phyloP scores from a whole-genome alignment of 2,113 vertebrate genomes.

The Girardinichthys multiradiatus region DNA sequence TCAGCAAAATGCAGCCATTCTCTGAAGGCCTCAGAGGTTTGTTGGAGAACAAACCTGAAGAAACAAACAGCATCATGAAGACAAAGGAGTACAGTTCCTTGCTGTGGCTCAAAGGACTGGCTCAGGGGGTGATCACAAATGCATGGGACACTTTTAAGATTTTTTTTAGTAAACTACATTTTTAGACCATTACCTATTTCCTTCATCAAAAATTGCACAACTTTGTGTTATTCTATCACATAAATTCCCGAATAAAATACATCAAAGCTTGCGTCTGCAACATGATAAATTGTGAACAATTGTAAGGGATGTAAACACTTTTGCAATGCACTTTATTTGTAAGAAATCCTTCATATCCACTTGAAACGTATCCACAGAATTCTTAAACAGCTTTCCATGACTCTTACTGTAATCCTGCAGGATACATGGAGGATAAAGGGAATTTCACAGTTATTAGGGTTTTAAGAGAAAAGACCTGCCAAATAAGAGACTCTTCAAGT shows the following conservation, averaged over 20 bases:
- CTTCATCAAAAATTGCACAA: no score
- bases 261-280: background rate
- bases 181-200: no score
- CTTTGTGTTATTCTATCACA: no score
- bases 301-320: background rate
- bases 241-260: background rate
- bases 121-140: no score
- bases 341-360: background rate
- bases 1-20: no score
- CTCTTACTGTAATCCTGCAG: slow-evolving; percentile 29
- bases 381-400: slow-evolving; percentile 1
- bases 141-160: no score
- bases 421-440: slow-evolving; percentile 14
- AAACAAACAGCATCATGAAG: no score
- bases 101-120: no score
- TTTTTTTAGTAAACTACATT: no score
- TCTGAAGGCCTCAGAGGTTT: no score
- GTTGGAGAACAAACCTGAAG: no score
- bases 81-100: no score
- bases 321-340: background rate
- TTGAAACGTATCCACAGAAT: slow-evolving; percentile 10
- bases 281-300: background rate
- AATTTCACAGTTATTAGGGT: slow-evolving; percentile 38
- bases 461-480: slow-evolving; percentile 50
- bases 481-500: slow-evolving; percentile 52